These are phyloP conservation scores for Umimayanthus chanpuru DNA, from an alignment of 92 coral and sea anemone species.

Conservation along the genomic window DNA sequence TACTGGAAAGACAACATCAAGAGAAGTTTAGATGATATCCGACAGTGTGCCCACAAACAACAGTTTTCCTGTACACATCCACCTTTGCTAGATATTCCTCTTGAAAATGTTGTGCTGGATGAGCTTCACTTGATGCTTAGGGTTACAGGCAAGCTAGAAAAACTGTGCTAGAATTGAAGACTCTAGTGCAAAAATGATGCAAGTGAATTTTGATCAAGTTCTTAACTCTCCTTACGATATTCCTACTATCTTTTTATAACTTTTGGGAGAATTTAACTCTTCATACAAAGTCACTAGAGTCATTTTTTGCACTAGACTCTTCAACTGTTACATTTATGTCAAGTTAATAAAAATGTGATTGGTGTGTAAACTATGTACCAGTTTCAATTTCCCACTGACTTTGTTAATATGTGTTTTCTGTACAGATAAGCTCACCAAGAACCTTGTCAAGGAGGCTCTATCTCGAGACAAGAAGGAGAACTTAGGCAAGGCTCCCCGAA, in stretches of 20 bases:
- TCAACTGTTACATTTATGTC: too few species aligned
- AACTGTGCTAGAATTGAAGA: too few species aligned
- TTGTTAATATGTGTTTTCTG: background rate
- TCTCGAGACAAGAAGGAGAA: constrained; percentile 64
- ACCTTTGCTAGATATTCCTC: constrained; percentile 58
- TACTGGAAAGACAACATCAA: constrained; percentile 49
- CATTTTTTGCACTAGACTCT: too few species aligned
- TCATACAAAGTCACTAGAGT: too few species aligned
- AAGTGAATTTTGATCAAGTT: too few species aligned
- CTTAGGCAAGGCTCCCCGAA: constrained; percentile 54
- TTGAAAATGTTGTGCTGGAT: constrained; percentile 65
- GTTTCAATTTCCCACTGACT: background rate
- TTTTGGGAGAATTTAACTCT: too few species aligned
- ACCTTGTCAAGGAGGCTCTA: constrained; percentile 58
- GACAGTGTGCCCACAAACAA: constrained; percentile 44
- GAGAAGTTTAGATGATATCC: constrained; percentile 53
- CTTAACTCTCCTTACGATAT: too few species aligned
- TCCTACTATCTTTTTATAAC: too few species aligned
- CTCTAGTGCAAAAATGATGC: too few species aligned
- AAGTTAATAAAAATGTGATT: too few species aligned
- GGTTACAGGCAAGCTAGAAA: constrained; percentile 56
- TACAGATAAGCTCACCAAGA: constrained; percentile 62
- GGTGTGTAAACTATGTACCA: background rate
- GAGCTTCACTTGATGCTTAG: constrained; percentile 74
- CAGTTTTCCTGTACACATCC: constrained; percentile 60